Conservation (phyloP, 2,113 vertebrate species). For the Eudyptes chrysolophus region DNA sequence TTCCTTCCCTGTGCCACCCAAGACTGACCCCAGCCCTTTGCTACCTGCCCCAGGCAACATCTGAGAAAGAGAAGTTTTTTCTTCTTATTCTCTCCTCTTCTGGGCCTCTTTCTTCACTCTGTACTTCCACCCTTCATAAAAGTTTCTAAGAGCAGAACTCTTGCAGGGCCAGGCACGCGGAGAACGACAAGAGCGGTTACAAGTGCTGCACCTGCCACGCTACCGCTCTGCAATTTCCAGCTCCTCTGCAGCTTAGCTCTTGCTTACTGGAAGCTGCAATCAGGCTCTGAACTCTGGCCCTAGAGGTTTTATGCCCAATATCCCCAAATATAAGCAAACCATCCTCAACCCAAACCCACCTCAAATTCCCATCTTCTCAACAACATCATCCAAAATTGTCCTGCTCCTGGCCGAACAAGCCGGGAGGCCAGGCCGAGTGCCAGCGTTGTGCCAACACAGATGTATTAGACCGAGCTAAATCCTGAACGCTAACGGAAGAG, state of each 20-base stretch:
- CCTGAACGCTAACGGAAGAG: not conserved
- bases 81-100: not conserved
- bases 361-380: not conserved
- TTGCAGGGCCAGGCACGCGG: not conserved
- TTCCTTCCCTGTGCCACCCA: not conserved
- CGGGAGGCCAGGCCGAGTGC: rapidly evolving
- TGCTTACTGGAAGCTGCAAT: not conserved
- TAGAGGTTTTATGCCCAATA: not conserved
- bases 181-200: not conserved
- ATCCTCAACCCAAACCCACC: not conserved
- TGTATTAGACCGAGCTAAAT: not conserved
- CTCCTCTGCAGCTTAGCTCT: not conserved
- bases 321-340: not conserved
- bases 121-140: not conserved
- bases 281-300: not conserved
- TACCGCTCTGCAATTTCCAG: rapidly evolving
- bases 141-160: not conserved
- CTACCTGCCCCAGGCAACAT: not conserved
- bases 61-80: not conserved
- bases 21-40: not conserved
- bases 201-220: not conserved
- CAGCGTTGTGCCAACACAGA: rapidly evolving
- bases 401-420: not conserved
- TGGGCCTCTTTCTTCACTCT: not conserved
- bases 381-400: not conserved